A percentile compares a stretch with the other conserved stretches of the same genome.
phyloP scores from a whole-genome alignment of 2,113 vertebrate genomes.

The Microtus oregoni region DNA sequence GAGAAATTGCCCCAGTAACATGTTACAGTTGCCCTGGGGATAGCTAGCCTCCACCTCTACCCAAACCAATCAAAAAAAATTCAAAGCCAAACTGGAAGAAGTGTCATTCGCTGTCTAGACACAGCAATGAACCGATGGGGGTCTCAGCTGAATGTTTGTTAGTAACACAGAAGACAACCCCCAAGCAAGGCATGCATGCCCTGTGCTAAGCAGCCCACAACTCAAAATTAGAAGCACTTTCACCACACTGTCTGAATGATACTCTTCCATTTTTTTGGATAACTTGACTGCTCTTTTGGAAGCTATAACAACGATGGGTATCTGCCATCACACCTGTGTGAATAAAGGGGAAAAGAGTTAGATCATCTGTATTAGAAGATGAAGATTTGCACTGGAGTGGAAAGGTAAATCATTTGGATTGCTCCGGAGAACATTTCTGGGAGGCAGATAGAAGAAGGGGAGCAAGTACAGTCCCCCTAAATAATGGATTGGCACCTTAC shows the following conservation, averaged over 20 bases:
- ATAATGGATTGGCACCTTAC: background rate
- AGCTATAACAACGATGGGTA: background rate
- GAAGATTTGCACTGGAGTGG: background rate
- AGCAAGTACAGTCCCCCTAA: background rate
- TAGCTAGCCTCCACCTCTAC: background rate
- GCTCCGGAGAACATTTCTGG: background rate
- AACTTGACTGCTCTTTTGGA: conserved; percentile 32
- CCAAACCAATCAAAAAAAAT: background rate
- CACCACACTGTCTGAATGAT: conserved; percentile 13
- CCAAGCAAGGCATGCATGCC: background rate
- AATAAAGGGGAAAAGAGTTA: background rate
- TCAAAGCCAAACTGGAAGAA: background rate
- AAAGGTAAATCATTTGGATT: conserved; percentile 31
- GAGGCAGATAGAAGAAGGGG: background rate
- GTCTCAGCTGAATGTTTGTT: background rate
- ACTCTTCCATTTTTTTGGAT: background rate
- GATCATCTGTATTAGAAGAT: conserved; percentile 32
- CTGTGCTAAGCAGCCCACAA: background rate
- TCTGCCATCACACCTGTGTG: conserved; percentile 45
- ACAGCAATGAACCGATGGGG: background rate
- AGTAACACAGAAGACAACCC: background rate
- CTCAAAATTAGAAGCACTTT: conserved; percentile 50
- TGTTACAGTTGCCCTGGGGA: background rate
- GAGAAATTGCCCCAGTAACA: background rate
- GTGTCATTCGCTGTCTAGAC: background rate